Evolutionary conservation across 2,888 invertebrate species (phyloP).

Genomic region (Pandemis cinnamomeana): DNA sequence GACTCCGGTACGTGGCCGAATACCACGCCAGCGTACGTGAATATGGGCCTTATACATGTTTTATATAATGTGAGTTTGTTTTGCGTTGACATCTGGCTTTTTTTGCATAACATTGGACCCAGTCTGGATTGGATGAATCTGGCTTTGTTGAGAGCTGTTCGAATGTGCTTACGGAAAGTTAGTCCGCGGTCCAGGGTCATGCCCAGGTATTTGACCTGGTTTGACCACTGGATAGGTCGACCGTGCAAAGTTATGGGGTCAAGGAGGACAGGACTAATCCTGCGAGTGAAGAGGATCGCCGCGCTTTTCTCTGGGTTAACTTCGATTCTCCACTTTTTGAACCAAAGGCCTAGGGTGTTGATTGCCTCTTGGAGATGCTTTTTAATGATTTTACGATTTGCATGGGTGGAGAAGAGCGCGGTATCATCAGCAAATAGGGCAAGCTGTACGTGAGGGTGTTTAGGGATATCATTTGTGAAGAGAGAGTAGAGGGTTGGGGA

Average conservation of each 20-base stretch:
- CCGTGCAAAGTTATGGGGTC: not conserved
- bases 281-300: not conserved
- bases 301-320: slow-evolving; percentile 14
- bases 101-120: not conserved
- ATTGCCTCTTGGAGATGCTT: not conserved
- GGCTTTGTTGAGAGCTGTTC: not conserved
- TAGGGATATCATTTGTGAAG: slow-evolving; percentile 18
- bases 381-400: not conserved
- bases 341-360: slow-evolving; percentile 1
- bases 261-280: not conserved
- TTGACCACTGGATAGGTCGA: not conserved
- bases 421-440: slow-evolving; percentile 19
- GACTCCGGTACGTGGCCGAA: not conserved
- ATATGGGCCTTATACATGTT: not conserved
- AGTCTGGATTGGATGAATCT: too few relatives aligned
- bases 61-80: slow-evolving; percentile 5
- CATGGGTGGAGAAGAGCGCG: not conserved
- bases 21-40: not conserved
- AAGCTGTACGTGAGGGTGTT: not conserved
- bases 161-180: not conserved
- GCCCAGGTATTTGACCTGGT: slow-evolving; percentile 1
- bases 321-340: slow-evolving; percentile 7
- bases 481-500: slow-evolving; percentile 2
- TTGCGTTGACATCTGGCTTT: not conserved
- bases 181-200: slow-evolving; percentile 7